Evolutionary conservation across 2,888 invertebrate genomes (phyloP).

Genomic region (Tenthredo scrophulariae): DNA sequence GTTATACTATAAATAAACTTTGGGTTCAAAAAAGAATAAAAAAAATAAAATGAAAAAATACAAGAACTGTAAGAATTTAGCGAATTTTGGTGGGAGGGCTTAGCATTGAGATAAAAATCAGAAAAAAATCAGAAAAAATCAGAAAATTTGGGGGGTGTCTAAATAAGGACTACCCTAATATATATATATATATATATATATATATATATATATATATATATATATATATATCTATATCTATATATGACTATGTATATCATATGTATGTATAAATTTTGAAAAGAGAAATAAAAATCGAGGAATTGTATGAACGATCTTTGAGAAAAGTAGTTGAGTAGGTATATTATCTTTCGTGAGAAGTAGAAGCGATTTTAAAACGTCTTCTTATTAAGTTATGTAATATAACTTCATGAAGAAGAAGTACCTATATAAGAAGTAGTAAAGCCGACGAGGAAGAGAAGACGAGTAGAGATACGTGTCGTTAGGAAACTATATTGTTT

Average conservation of each 20-base stretch:
- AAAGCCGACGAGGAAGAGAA: background rate
- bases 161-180: no score
- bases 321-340: background rate
- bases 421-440: background rate
- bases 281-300: no score
- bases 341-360: background rate
- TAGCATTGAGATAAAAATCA: no score
- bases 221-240: no score
- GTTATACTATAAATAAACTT: background rate
- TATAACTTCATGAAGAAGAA: background rate
- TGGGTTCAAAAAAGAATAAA: background rate
- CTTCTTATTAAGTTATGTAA: background rate
- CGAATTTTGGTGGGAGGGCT: no score
- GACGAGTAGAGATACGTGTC: background rate
- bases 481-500: conserved; percentile 66
- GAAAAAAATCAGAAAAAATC: no score
- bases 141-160: no score
- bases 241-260: no score
- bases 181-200: no score
- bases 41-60: no score
- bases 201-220: no score
- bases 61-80: background rate
- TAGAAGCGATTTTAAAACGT: background rate
- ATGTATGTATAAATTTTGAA: no score
- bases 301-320: background rate